Evolutionary conservation across 2,113 vertebrate genomes (phyloP).

Genomic region (Felis catus): F.catus_Fca126_mat1.0 CM031414.1:69364001-69364500

Average conservation of each 20-base stretch:
- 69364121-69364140: too few species aligned
- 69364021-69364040: not conserved
- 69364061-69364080: not conserved
- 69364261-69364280: not conserved
- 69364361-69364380: not conserved
- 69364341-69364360: not conserved
- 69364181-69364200: not conserved
- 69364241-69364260: not conserved
- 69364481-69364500: not conserved
- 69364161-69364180: not conserved
- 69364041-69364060: not conserved
- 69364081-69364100: not conserved
- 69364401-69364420: not conserved
- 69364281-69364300: not conserved
- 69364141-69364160: accelerated
- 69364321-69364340: not conserved
- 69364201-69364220: not conserved
- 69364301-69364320: not conserved
- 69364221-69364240: not conserved
- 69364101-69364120: accelerated
- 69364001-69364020: not conserved
- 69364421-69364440: not conserved
- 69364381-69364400: not conserved
- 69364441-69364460: not conserved
- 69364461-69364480: not conserved